Base-by-base conservation (phyloP, 1,140 invertebrate genomes). In the Sinella curviseta region DNA sequence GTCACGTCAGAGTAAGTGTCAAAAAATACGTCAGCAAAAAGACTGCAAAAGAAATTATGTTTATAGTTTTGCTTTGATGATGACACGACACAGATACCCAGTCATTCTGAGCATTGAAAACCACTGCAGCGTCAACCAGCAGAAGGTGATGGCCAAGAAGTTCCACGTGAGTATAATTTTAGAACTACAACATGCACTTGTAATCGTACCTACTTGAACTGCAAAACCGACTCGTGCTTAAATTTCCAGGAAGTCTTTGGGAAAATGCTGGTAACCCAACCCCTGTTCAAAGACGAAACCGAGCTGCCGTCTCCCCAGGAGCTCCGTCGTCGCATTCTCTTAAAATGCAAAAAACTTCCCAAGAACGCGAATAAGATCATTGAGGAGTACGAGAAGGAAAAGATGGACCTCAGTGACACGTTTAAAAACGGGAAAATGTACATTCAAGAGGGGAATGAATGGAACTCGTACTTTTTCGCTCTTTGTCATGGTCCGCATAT, bases 81-180 rank as follows among this genome's bases (percentile, higher is more conserved):
- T 48, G 39, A 48, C 20, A 48, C 39, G 8, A 48, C 39, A 48
- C 78, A 93, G 92, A 36, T 98, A 95, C 89, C 98, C 98, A 17
- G 91, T 99, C 0, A 99, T 99, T 83, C 87, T 99, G 20, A 99
- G 97, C 0, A 97, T 99, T 80, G 98, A 99, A 89, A 97, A 99
- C 86, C 98, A 99, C 86, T 99, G 97, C 87, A 94, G 94, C 0
- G 87, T 99, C 73, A 93, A 94, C 16, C 97, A 99, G 85, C 97
- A 99, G 87, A 90, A 95, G 75, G 94, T 95, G 85, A 99, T 99
- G 98, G 97, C 97, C 0, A 90, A 90, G 78, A 91, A 93, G 2
- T 93, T 99, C 87, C 90, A 92, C 20, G 81, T 75, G 4, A 24
- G 74, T 36, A n/a, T n/a, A n/a, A n/a, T 16, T n/a, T 26, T 4